Base-by-base conservation (phyloP, 1,140 invertebrate species). In the Bombus picipes region DNA sequence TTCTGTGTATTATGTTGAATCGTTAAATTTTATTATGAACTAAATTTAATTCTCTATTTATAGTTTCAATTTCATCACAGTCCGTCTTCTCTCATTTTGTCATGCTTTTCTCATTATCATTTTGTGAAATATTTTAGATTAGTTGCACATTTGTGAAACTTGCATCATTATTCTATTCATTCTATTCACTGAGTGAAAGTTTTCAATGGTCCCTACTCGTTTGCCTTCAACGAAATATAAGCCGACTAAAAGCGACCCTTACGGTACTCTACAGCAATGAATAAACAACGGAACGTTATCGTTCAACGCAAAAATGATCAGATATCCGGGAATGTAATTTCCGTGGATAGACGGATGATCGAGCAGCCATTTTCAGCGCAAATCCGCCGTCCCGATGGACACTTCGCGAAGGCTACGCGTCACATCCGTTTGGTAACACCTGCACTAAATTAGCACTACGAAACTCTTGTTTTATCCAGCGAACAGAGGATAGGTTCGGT, bases 401-500 rank as follows among this genome's bases (percentile, higher is more conserved):
- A 73, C 86, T 80, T 81, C 72, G 39, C 37, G 70, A 72, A 28
- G 28, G 2, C 13, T 43, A 39, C 68, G 68, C 68, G 68, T 72
- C 39, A 41, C 37, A 41, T 41, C 39, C 28, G 81, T 85, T 68
- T 57, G 82, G 90, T 89, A 93, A 92, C 93, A 93, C 88, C 89
- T 94, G 94, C 91, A 93, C 89, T 94, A 92, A 94, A 94, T 94
- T 94, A 93, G 89, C 87, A 89, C 88, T 92, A 91, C 86, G 91
- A 91, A 94, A 94, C 87, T 92, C 85, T 74, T 57, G 70, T 92
- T 92, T 94, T 92, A 92, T 90, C 47, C 84, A 65, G 53, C 28
- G 41, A 73, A 73, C 28, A 15, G 65, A 82, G 73, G 78, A 82
- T 85, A 68, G 79, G 43, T 86, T 43, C 83, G 75, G n/a, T 79